Percentiles rank a stretch among this genome's conserved stretches.
Conservation (phyloP, 2,888 invertebrate genomes). For the Xylocampa areola region DNA sequence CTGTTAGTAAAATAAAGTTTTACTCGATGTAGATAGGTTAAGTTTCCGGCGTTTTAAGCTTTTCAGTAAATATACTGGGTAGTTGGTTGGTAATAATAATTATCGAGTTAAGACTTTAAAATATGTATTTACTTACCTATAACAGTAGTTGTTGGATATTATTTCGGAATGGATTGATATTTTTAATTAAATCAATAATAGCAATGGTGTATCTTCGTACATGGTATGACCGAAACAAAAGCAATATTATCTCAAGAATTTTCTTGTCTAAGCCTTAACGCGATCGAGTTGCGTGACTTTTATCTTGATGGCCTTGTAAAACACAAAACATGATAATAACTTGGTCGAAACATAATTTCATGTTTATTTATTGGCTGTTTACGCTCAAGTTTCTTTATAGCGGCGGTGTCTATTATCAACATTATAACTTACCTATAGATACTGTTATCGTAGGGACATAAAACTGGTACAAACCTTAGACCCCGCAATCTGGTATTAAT, state of each 20-base stretch:
- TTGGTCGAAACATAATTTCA: constrained; percentile 67
- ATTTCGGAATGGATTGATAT: no score
- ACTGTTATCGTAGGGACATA: constrained; percentile 80
- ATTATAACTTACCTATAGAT: constrained; percentile 80
- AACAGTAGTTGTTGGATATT: no score
- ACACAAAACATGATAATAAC: constrained; percentile 69
- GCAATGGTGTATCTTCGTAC: no score
- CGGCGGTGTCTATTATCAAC: constrained; percentile 77
- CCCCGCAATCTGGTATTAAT: constrained; percentile 70
- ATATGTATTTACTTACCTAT: no score
- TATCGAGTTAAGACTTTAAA: no score
- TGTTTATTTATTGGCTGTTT: constrained; percentile 71
- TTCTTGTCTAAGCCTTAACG: constrained; percentile 36
- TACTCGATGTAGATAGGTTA: constrained; percentile 31
- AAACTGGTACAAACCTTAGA: constrained; percentile 79
- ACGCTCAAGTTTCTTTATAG: constrained; percentile 71
- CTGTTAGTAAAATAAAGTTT: constrained; percentile 36
- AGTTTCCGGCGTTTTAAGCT: constrained; percentile 24
- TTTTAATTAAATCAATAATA: no score
- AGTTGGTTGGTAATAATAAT: no score
- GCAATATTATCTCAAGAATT: constrained; percentile 22
- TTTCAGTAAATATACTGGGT: constrained; percentile 1
- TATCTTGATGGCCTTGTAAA: constrained; percentile 68
- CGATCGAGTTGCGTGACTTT: constrained; percentile 53
- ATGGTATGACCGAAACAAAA: background rate